phyloP scores from a whole-genome alignment of 1,140 invertebrate species.

The Caenorhabditis tropicalis region DNA sequence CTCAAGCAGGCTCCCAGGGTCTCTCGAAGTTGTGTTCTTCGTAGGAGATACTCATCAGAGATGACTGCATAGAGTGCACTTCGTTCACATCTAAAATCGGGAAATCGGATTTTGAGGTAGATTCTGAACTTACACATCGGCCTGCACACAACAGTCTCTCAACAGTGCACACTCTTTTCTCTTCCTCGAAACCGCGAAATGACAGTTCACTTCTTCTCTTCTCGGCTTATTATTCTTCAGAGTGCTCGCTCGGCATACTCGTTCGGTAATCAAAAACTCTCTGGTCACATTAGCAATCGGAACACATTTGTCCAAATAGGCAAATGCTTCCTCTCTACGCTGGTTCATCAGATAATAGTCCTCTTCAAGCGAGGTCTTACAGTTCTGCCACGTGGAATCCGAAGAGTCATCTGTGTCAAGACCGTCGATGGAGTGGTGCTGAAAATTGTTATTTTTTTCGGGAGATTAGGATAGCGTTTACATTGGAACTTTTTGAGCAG shows the following conservation, averaged over 20 bases:
- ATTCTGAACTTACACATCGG: conserved; percentile 24
- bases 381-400: background rate
- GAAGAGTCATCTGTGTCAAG: conserved; percentile 6
- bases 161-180: background rate
- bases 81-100: background rate
- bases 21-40: background rate
- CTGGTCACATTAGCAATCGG: conserved; percentile 20
- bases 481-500: background rate
- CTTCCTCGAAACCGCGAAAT: background rate
- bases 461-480: background rate
- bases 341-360: conserved; percentile 20
- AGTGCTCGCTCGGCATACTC: background rate
- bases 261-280: conserved; percentile 2
- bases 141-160: conserved; percentile 32
- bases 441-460: background rate
- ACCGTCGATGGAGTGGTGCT: conserved; percentile 4
- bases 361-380: background rate
- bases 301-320: conserved; percentile 29
- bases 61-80: background rate
- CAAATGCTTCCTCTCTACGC: background rate
- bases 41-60: background rate
- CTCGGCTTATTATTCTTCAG: background rate
- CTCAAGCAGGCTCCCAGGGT: background rate
- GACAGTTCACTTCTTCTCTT: background rate
- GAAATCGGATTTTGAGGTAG: background rate